These are phyloP conservation scores for Volucella zonaria DNA, from an alignment of 2,888 invertebrate genomes.

Conservation along the genomic window DNA sequence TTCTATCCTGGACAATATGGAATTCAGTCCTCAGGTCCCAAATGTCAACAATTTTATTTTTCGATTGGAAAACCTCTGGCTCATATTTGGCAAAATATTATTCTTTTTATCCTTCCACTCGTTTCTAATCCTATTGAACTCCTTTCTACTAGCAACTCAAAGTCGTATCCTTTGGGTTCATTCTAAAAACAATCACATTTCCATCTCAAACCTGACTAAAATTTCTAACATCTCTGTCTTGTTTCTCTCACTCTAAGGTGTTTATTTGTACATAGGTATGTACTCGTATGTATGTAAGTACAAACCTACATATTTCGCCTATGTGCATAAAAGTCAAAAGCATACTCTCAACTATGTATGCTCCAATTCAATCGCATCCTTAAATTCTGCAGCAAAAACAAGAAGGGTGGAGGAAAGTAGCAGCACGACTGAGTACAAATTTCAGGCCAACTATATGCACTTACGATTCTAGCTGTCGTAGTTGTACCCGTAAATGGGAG, in stretches of 20 bases:
- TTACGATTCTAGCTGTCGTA: conserved; percentile 44
- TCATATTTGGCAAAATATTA: not conserved
- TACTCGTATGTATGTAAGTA: too few relatives aligned
- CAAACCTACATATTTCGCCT: too few relatives aligned
- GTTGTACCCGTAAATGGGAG: not conserved
- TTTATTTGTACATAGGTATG: not conserved
- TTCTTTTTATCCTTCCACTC: conserved; percentile 10
- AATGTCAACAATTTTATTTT: not conserved
- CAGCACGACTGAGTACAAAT: conserved; percentile 70
- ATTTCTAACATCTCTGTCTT: conserved; percentile 48
- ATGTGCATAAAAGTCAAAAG: conserved; percentile 40
- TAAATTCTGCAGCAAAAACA: conserved; percentile 52
- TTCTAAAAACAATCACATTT: conserved; percentile 65
- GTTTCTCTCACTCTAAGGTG: conserved; percentile 24
- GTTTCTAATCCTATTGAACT: conserved; percentile 26
- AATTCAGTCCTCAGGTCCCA: not conserved
- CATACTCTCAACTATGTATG: conserved; percentile 64
- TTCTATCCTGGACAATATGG: not conserved
- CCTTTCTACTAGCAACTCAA: conserved; percentile 25
- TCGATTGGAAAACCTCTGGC: not conserved
- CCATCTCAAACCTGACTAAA: conserved; percentile 35
- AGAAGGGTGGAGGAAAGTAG: conserved; percentile 38
- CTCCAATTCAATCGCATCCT: conserved; percentile 70
- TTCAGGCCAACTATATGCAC: conserved; percentile 72
- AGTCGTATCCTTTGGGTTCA: conserved; percentile 45